phyloP scores from a whole-genome alignment of 2,888 invertebrate genomes.

The Chrysolina oricalcia region DNA sequence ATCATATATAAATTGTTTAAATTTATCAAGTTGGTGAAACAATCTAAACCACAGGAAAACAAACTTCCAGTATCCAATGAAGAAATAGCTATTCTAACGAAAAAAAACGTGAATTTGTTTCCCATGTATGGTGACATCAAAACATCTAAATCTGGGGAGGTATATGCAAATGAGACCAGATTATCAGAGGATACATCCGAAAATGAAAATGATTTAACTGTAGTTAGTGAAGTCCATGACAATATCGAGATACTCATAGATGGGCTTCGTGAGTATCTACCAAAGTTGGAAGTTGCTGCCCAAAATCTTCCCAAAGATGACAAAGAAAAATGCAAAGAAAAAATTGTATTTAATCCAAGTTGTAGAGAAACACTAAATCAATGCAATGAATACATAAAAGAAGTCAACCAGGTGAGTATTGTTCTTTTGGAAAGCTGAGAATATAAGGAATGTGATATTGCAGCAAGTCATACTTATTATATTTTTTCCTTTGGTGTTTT shows the following conservation, averaged over 20 bases:
- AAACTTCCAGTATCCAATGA: conserved; percentile 40
- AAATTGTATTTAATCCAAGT: not conserved
- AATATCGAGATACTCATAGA: conserved; percentile 22
- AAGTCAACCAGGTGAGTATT: conserved; percentile 46
- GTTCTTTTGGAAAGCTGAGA: not conserved
- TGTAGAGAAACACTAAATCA: conserved; percentile 24
- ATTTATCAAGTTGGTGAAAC: conserved; percentile 50
- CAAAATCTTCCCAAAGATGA: conserved; percentile 29
- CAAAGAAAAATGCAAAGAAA: not conserved
- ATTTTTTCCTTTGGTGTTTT: too few relatives aligned
- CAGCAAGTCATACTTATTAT: too few relatives aligned
- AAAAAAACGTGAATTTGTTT: conserved; percentile 57
- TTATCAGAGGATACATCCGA: not conserved
- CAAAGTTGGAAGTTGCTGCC: conserved; percentile 21
- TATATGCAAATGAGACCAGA: conserved; percentile 30
- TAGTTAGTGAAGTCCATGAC: conserved; percentile 8
- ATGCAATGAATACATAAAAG: conserved; percentile 44
- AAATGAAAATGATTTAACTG: not conserved
- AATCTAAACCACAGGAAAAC: conserved; percentile 39
- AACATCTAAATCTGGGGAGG: conserved; percentile 35
- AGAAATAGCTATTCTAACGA: conserved; percentile 47
- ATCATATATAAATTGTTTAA: conserved; percentile 58
- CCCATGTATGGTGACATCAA: conserved; percentile 55
- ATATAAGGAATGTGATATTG: too few relatives aligned
- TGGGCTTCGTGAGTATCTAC: conserved; percentile 16